phyloP scores from a whole-genome alignment of 2,113 vertebrate species.

The Chamaetylas fuelleborni region DNA sequence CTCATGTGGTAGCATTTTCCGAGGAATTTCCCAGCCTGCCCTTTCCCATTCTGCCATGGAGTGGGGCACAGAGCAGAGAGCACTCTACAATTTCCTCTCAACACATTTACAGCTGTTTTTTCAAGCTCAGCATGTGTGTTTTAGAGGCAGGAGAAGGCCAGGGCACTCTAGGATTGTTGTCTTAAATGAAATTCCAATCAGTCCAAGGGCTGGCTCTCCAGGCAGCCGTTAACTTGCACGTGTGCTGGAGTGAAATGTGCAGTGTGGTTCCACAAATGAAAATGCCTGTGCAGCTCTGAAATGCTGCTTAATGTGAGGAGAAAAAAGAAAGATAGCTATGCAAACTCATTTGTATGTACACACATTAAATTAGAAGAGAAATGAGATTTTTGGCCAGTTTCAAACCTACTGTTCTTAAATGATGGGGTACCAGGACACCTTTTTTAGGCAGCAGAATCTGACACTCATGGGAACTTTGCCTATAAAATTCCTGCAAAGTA shows the following conservation, averaged over 20 bases:
- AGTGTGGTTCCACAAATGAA: not conserved
- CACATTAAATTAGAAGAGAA: not conserved
- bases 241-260: slow-evolving; percentile 18
- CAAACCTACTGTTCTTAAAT: not conserved
- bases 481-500: not conserved
- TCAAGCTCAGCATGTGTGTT: slow-evolving; percentile 24
- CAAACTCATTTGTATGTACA: not conserved
- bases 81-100: slow-evolving; percentile 54
- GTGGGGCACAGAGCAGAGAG: not conserved
- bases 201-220: slow-evolving; percentile 26
- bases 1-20: slow-evolving; percentile 8
- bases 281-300: not conserved
- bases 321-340: not conserved
- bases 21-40: slow-evolving; percentile 36
- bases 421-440: not conserved
- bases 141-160: slow-evolving; percentile 36
- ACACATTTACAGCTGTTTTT: slow-evolving; percentile 54
- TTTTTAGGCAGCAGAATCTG: not conserved
- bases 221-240: slow-evolving; percentile 36
- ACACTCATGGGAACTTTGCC: not conserved
- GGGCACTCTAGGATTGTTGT: not conserved
- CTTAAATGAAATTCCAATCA: slow-evolving; percentile 55
- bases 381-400: not conserved
- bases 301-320: not conserved
- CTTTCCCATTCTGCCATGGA: not conserved